phyloP scores from a whole-genome alignment of 2,797 vertebrate species.

The Synaphobranchus kaupii region DNA sequence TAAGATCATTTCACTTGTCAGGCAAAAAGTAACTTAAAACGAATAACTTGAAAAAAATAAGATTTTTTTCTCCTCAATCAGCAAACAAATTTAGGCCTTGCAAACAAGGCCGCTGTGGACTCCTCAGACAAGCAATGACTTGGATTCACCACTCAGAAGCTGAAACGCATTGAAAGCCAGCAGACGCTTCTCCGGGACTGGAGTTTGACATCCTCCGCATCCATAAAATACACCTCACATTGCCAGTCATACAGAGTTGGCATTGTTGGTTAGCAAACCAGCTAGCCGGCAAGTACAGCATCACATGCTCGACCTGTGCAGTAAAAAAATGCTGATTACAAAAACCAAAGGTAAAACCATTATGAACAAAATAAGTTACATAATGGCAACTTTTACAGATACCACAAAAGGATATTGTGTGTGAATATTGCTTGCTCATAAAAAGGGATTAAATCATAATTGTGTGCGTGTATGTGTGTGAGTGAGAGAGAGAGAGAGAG shows the following conservation, averaged over 20 bases:
- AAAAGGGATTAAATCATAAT: background rate
- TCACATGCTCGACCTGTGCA: background rate
- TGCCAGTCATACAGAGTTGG: background rate
- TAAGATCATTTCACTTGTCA: no score
- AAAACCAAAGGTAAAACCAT: background rate
- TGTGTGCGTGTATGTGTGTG: background rate
- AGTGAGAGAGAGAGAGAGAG: background rate
- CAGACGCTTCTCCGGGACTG: background rate
- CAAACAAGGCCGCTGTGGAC: no score
- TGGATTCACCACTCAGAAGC: no score
- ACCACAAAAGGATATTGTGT: background rate
- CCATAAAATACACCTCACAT: no score
- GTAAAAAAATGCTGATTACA: background rate
- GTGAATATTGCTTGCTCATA: background rate
- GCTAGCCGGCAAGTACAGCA: background rate
- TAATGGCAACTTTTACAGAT: slow-evolving; percentile 4
- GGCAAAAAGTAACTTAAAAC: no score
- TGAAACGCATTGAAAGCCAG: no score
- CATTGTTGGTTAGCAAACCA: background rate
- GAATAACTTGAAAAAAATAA: no score
- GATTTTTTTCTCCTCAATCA: no score
- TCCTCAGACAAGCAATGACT: no score
- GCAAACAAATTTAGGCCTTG: no score
- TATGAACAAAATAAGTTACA: background rate
- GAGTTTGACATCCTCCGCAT: background rate